A percentile compares a stretch with the other conserved stretches of the same genome.
Evolutionary conservation across 2,113 vertebrate species (phyloP).

Genomic region (Ramphastos sulfuratus): DNA sequence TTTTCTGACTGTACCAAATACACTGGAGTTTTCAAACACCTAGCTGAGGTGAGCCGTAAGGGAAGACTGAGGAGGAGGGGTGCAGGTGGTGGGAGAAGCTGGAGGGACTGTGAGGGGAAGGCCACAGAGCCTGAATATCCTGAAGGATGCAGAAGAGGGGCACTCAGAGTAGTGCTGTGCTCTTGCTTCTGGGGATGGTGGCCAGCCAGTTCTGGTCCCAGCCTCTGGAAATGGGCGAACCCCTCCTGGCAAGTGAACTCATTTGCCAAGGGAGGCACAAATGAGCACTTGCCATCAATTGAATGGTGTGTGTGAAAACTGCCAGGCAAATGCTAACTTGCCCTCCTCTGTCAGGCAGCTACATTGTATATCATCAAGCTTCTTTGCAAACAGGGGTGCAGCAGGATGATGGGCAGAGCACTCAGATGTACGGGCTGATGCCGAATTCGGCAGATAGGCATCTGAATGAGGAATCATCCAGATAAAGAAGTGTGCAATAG

Average conservation of each 20-base stretch:
- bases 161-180: background rate
- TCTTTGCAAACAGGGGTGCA: constrained; percentile 38
- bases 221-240: background rate
- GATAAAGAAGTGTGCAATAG: background rate
- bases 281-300: background rate
- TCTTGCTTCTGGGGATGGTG: background rate
- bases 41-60: background rate
- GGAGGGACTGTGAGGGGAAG: background rate
- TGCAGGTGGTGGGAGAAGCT: background rate
- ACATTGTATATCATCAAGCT: background rate
- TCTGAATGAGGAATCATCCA: constrained; percentile 31
- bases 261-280: background rate
- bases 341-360: constrained; percentile 14
- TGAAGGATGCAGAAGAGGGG: background rate
- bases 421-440: constrained; percentile 3
- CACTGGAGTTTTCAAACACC: background rate
- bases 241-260: background rate
- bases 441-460: constrained; percentile 6
- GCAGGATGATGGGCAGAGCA: background rate
- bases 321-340: constrained; percentile 53
- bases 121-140: background rate
- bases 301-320: background rate
- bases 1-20: background rate
- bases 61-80: background rate
- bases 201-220: background rate